Evolutionary conservation across 2,113 vertebrate species (phyloP).

Genomic region (Hyperopisus bebe): DNA sequence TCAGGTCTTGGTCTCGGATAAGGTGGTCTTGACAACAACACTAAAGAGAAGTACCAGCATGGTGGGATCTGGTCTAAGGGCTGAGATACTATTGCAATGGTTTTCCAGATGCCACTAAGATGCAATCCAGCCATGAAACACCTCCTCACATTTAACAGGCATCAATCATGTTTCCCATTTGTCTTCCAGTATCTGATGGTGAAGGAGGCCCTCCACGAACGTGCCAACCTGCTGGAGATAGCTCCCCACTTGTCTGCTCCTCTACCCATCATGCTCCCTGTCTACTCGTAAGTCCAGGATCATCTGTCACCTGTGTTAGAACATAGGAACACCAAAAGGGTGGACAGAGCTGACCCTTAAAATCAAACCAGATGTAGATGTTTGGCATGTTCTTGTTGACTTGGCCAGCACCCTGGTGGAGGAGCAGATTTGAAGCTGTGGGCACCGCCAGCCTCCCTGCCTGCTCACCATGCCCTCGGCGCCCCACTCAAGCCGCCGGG

Average conservation of each 20-base stretch:
- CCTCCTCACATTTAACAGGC: neutral
- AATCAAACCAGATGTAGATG: neutral
- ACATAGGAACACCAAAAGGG: conserved; percentile 17
- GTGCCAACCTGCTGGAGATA: conserved; percentile 62
- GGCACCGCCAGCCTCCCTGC: conserved; percentile 28
- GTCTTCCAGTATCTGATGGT: conserved; percentile 62
- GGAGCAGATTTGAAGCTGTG: neutral
- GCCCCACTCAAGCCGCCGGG: neutral
- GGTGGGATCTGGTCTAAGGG: neutral
- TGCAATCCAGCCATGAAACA: neutral
- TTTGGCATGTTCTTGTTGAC: conserved; percentile 42
- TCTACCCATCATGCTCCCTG: conserved; percentile 66
- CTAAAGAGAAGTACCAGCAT: neutral
- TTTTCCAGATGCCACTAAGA: neutral
- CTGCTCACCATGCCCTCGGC: neutral
- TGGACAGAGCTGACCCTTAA: neutral
- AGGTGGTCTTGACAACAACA: too few species aligned
- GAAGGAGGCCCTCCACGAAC: conserved; percentile 68
- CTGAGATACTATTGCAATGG: neutral
- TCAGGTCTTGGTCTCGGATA: too few species aligned
- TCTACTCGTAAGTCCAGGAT: conserved; percentile 67
- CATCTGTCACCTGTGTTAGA: conserved; percentile 30
- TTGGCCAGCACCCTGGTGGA: conserved; percentile 44
- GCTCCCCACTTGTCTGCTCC: conserved; percentile 69
- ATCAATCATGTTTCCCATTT: neutral